phyloP scores from a whole-genome alignment of 2,888 invertebrate species.

The Seladonia tumulorum region DNA sequence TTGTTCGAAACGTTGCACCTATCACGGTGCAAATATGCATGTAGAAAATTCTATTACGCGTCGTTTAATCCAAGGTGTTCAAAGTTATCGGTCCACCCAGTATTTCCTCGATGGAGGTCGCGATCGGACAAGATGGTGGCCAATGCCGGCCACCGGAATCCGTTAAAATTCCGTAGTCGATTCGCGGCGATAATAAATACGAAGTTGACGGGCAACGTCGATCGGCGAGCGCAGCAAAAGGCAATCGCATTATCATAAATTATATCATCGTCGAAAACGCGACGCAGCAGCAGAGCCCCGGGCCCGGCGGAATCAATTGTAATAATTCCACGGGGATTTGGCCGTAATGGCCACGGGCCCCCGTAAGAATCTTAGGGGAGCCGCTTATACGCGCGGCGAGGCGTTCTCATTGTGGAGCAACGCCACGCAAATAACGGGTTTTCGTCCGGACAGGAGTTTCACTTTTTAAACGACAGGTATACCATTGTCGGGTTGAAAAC shows the following conservation, averaged over 20 bases:
- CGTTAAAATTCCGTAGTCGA: constrained; percentile 1
- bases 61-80: neutral
- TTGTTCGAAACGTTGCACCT: neutral
- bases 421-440: constrained; percentile 62
- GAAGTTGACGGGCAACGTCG: neutral
- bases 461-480: constrained; percentile 64
- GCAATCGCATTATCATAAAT: constrained; percentile 18
- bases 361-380: constrained; percentile 49
- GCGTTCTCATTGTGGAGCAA: constrained; percentile 44
- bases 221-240: neutral
- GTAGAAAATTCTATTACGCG: too few relatives aligned
- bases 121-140: neutral
- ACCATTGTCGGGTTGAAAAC: constrained; percentile 55
- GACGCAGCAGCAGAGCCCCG: neutral
- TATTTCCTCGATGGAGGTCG: neutral
- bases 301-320: constrained; percentile 33
- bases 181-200: constrained; percentile 13
- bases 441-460: constrained; percentile 60
- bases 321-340: constrained; percentile 51
- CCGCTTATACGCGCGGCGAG: constrained; percentile 22
- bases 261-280: constrained; percentile 16
- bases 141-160: neutral
- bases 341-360: constrained; percentile 25
- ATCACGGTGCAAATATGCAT: neutral
- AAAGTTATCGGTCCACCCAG: neutral